These are phyloP conservation scores for Oryctolagus cuniculus DNA, from an alignment of 2,113 vertebrate species.

Conservation along the genomic window DNA sequence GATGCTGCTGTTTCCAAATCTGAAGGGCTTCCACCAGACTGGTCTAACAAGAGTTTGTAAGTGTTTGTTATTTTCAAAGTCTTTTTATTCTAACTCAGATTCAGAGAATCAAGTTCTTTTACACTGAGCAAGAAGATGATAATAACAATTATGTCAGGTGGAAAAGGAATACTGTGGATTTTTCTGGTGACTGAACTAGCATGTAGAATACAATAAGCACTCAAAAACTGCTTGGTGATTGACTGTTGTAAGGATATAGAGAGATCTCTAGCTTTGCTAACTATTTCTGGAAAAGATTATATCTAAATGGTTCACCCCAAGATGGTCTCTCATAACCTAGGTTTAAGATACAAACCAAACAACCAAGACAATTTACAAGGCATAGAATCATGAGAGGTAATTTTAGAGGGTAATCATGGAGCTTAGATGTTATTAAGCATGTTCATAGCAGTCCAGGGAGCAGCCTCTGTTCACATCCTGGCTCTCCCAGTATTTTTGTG, in stretches of 20 bases:
- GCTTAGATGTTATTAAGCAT: not conserved
- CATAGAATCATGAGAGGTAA: not conserved
- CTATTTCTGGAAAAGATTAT: constrained; percentile 25
- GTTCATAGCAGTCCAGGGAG: not conserved
- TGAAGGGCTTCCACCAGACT: not conserved
- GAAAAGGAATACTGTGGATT: not conserved
- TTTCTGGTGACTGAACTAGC: not conserved
- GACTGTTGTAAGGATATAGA: not conserved
- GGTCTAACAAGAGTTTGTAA: not conserved
- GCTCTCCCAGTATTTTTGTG: not conserved
- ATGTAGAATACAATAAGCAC: not conserved
- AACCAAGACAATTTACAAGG: constrained; percentile 6
- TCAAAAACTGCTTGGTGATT: not conserved
- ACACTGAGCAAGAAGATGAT: not conserved
- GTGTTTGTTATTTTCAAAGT: constrained; percentile 11
- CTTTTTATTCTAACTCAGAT: not conserved
- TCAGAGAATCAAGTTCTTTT: constrained; percentile 8
- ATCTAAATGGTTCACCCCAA: not conserved
- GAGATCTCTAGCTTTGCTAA: not conserved
- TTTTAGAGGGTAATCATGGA: not conserved
- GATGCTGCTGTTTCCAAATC: not conserved
- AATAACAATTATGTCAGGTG: not conserved
- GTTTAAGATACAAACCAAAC: not conserved
- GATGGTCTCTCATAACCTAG: not conserved
- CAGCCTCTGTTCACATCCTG: not conserved